Percentiles rank a stretch among this genome's conserved stretches.
Evolutionary conservation across 2,797 vertebrate species (phyloP).

Genomic region (Anas flavirostris): DNA sequence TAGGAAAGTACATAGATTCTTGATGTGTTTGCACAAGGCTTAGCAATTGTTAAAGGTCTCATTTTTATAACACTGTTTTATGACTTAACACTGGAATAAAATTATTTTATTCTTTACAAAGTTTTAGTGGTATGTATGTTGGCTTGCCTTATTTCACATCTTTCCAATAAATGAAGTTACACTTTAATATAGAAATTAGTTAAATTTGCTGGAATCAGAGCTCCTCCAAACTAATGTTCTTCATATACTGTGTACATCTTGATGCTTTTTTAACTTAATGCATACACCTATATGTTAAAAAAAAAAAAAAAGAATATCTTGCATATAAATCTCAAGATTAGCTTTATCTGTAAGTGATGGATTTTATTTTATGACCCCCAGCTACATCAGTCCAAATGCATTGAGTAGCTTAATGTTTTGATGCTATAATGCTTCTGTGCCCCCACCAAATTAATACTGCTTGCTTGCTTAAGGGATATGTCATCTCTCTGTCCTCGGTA

Average conservation of each 20-base stretch:
- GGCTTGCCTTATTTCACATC: neutral
- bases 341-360: neutral
- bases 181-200: neutral
- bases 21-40: neutral
- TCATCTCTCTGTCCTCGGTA: neutral
- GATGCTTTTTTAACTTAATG: neutral
- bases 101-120: neutral
- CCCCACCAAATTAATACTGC: neutral
- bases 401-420: neutral
- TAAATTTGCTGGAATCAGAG: neutral
- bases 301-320: rapidly evolving
- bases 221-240: neutral
- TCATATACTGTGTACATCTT: neutral
- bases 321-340: neutral
- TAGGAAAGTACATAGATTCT: neutral
- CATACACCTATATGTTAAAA: neutral
- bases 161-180: neutral
- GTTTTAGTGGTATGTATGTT: neutral
- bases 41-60: neutral
- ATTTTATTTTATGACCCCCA: neutral
- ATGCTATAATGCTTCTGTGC: neutral
- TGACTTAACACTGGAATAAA: conserved; percentile 48
- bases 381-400: neutral
- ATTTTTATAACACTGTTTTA: conserved; percentile 6
- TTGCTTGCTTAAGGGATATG: neutral